Conservation (phyloP, 1,140 invertebrate species). For the Sycophaga agraensis region DNA sequence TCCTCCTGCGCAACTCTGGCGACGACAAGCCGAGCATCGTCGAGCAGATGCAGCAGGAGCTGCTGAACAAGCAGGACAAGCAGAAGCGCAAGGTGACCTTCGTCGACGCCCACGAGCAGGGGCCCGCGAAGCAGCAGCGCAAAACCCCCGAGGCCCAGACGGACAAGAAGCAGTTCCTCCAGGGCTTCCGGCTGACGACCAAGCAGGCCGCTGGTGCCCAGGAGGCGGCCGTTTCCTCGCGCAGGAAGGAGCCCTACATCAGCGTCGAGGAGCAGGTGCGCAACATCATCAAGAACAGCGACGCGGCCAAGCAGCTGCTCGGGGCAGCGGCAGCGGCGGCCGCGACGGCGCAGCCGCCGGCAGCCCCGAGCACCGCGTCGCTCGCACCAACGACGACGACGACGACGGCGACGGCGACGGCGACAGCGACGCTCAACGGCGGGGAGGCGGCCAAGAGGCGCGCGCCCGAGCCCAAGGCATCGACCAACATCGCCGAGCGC, state of each 20-base stretch:
- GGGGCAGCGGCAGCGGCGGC: background rate
- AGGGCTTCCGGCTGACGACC: background rate
- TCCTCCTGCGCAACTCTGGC: constrained; percentile 30
- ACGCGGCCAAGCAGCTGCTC: too few species aligned
- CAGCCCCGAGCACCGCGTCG: background rate
- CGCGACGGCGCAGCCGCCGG: background rate
- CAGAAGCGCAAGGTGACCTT: constrained; percentile 46
- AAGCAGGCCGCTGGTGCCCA: background rate
- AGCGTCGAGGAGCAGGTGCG: constrained; percentile 12
- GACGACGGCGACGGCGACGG: too few species aligned
- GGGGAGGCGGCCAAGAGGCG: too few species aligned
- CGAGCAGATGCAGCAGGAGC: constrained; percentile 32
- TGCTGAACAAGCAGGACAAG: constrained; percentile 35
- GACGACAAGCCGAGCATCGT: background rate
- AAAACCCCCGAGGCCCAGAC: constrained; percentile 38
- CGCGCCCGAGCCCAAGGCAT: too few species aligned
- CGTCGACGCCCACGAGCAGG: constrained; percentile 28
- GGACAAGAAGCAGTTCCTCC: constrained; percentile 48
- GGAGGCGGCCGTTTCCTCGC: background rate
- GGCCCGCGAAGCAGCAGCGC: background rate
- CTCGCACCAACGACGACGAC: too few species aligned
- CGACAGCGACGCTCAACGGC: too few species aligned
- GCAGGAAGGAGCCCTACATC: background rate
- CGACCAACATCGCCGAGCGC: background rate
- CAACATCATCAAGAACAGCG: constrained; percentile 19